Base-by-base conservation (phyloP, 2,888 invertebrate species). In the Lithophane socia region DNA sequence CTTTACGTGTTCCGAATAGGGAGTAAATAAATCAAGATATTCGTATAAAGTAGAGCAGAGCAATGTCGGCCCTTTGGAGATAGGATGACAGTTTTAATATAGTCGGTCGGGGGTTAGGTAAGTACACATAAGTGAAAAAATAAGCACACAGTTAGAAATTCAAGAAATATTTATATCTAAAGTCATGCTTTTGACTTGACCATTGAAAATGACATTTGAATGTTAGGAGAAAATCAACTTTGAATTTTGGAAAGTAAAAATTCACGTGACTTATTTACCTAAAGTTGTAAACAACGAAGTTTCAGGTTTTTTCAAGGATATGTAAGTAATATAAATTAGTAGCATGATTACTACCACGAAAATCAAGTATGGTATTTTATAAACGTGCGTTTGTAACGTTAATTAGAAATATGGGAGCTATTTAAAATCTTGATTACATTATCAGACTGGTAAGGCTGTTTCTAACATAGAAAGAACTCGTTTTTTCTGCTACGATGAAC, bases 1-100 rank as follows among this genome's bases (percentile, higher is more conserved):
- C 58, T 75, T 63, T 52, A 66, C 75, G 73, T 54, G 68, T 56
- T 71, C 18, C 8, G 70, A 76, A 80, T 70, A 67, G 52, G 29
- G 73, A 73, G 73, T 73, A 65, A 65, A 85, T 80, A 85, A 74
- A 83, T 87, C 72, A 83, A 56, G 78, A 65, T 52, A 73, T 76
- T 70, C 70, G 24, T 72, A n/a, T 63, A 58, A 13, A 84, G 52
- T 84, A 24, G 67, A 77, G 54, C 37, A 56, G 24, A 37, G 60
- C 47, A 58, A 72, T 69, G 67, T 71, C 8, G 12, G n/a, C 58
- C 44, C 21, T 73, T 54, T 29, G 68, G n/a, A 52, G 18, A 18
- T 37, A 37, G 37, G 37, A 37, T 37, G 37, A 37, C 37, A 37
- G 37, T 37, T 37, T 0, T 37, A 37, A 37, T 37, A 37, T 5